phyloP scores from a whole-genome alignment of 1,140 invertebrate genomes.

The Anastatus disparis region DNA sequence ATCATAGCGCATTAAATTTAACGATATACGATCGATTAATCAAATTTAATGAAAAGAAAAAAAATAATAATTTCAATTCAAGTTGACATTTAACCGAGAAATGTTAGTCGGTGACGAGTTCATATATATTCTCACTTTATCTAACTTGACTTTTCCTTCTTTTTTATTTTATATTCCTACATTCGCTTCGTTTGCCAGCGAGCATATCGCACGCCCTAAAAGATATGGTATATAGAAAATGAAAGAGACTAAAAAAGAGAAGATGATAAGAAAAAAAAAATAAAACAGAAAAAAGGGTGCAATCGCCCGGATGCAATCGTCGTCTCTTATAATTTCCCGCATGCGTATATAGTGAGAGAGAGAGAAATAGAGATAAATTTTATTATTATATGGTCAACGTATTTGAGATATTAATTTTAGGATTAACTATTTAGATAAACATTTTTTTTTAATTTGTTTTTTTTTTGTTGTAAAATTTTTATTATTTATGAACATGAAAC shows the following conservation, averaged over 20 bases:
- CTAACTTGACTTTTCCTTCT: neutral
- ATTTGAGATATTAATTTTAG: conserved; percentile 14
- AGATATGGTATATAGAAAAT: conserved; percentile 27
- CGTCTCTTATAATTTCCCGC: conserved; percentile 31
- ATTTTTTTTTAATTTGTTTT: no score
- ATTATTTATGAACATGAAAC: no score
- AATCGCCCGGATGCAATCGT: conserved; percentile 37
- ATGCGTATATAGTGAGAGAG: no score
- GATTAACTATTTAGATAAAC: conserved; percentile 12
- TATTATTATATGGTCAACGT: neutral
- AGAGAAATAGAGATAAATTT: conserved; percentile 8
- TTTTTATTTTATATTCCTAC: conserved; percentile 1
- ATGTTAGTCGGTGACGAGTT: neutral
- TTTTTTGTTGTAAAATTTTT: no score
- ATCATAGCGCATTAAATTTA: no score
- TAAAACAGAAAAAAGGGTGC: conserved; percentile 33
- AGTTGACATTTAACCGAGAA: neutral
- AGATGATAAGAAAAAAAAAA: no score
- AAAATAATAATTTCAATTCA: no score
- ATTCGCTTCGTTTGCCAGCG: neutral
- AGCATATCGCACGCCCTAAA: conserved; percentile 26
- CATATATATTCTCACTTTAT: conserved; percentile 19
- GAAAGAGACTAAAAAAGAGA: no score
- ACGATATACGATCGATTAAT: no score
- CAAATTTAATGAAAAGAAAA: no score